These are phyloP conservation scores for Stegodyphus mimosarum DNA, from an alignment of 1,140 invertebrate species.

Conservation along the genomic window DNA sequence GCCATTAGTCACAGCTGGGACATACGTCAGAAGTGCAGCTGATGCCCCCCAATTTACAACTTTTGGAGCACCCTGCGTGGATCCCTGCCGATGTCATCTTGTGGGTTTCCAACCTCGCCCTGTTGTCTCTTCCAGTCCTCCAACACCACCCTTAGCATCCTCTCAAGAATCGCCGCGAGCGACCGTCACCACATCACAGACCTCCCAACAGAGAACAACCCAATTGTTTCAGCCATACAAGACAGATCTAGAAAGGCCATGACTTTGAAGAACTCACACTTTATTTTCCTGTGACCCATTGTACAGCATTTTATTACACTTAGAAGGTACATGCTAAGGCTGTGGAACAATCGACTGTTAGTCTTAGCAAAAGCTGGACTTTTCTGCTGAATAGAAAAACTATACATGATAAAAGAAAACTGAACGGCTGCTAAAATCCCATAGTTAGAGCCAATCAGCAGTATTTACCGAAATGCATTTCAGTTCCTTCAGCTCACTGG, in stretches of 20 bases:
- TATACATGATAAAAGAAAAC: too few relatives aligned
- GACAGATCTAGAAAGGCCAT: slow-evolving; percentile 60
- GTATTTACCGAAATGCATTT: too few relatives aligned
- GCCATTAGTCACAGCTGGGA: not conserved
- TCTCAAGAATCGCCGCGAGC: slow-evolving; percentile 3
- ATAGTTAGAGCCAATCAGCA: too few relatives aligned
- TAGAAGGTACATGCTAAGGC: too few relatives aligned
- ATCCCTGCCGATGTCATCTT: slow-evolving; percentile 56
- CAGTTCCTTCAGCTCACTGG: too few relatives aligned
- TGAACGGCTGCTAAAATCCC: too few relatives aligned
- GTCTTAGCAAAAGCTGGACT: too few relatives aligned
- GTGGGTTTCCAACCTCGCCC: slow-evolving; percentile 11
- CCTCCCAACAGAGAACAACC: slow-evolving; percentile 18
- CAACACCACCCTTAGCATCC: not conserved
- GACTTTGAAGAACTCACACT: not conserved
- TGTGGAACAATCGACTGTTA: too few relatives aligned
- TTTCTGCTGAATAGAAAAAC: too few relatives aligned
- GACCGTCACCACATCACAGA: slow-evolving; percentile 14
- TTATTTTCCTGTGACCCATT: not conserved
- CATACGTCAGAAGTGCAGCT: not conserved
- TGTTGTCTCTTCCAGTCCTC: not conserved
- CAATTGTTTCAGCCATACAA: slow-evolving; percentile 64
- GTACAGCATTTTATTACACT: not conserved
- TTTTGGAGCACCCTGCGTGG: slow-evolving; percentile 40
- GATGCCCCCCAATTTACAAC: slow-evolving; percentile 4